These are phyloP conservation scores for Pocota personata DNA, from an alignment of 2,888 invertebrate genomes.

Conservation along the genomic window DNA sequence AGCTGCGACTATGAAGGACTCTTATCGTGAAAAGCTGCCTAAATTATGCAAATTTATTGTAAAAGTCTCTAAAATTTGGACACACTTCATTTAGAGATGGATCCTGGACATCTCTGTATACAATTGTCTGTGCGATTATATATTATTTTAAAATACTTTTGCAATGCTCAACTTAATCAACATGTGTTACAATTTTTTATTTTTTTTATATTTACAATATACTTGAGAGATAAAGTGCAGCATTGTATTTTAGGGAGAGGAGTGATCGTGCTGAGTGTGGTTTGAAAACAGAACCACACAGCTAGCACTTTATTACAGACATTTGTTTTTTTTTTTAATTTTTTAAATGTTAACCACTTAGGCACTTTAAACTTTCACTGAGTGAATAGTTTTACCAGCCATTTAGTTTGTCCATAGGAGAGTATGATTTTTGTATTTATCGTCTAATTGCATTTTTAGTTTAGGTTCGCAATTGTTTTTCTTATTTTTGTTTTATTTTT, in stretches of 20 bases:
- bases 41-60: background rate
- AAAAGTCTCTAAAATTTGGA: background rate
- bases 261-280: conserved; percentile 4
- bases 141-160: conserved; percentile 57
- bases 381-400: conserved; percentile 40
- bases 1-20: conserved; percentile 2
- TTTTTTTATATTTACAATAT: conserved; percentile 54
- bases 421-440: conserved; percentile 10
- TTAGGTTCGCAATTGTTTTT: conserved; percentile 30
- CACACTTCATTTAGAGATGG: background rate
- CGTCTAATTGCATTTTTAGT: conserved; percentile 42
- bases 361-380: conserved; percentile 58
- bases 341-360: conserved; percentile 25
- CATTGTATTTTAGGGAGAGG: conserved; percentile 2
- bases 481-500: conserved; percentile 9
- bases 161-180: conserved; percentile 48
- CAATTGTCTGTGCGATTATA: conserved; percentile 47
- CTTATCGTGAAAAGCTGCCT: conserved; percentile 25
- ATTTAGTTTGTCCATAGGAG: conserved; percentile 34
- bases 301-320: conserved; percentile 10
- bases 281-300: conserved; percentile 13
- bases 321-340: background rate
- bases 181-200: conserved; percentile 27
- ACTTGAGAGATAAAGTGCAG: conserved; percentile 40
- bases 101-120: conserved; percentile 50